Percentiles rank a stretch among this genome's conserved stretches.
phyloP scores from a whole-genome alignment of 2,113 vertebrate species.

The Etheostoma cragini region DNA sequence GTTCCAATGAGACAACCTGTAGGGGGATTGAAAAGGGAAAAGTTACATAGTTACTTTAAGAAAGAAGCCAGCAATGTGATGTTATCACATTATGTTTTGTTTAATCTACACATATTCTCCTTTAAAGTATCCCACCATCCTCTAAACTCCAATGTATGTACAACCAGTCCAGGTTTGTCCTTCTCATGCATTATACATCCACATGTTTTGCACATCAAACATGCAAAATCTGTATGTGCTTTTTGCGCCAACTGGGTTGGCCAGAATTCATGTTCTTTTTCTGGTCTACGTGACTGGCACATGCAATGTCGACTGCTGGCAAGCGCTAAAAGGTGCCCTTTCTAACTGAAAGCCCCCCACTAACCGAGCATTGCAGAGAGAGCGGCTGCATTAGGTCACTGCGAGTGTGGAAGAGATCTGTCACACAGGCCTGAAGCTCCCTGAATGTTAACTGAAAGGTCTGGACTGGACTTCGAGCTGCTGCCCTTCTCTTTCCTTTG shows the following conservation, averaged over 20 bases:
- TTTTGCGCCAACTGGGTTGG: not conserved
- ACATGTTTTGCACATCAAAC: conserved; percentile 1
- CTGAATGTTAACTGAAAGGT: conserved; percentile 26
- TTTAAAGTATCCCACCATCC: not conserved
- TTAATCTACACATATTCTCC: not conserved
- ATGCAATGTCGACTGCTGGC: not conserved
- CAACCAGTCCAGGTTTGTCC: not conserved
- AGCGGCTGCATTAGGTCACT: not conserved
- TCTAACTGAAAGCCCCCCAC: conserved; percentile 29
- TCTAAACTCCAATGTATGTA: not conserved
- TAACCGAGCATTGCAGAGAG: conserved; percentile 9
- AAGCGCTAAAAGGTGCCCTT: conserved; percentile 5
- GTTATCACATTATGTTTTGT: not conserved
- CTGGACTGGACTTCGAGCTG: not conserved
- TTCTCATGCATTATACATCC: not conserved
- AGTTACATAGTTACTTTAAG: not conserved
- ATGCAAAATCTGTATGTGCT: not conserved
- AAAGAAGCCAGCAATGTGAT: not conserved
- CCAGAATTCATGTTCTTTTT: conserved; percentile 1
- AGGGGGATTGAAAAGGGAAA: too few relatives aligned
- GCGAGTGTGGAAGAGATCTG: conserved; percentile 19
- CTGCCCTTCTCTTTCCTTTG: conserved; percentile 5
- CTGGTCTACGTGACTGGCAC: conserved; percentile 3
- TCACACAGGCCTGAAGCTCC: conserved; percentile 2
- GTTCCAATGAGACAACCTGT: too few relatives aligned